These are phyloP conservation scores for Atrina japonica DNA, from an alignment of 2,888 invertebrate species.

Conservation along the genomic window DNA sequence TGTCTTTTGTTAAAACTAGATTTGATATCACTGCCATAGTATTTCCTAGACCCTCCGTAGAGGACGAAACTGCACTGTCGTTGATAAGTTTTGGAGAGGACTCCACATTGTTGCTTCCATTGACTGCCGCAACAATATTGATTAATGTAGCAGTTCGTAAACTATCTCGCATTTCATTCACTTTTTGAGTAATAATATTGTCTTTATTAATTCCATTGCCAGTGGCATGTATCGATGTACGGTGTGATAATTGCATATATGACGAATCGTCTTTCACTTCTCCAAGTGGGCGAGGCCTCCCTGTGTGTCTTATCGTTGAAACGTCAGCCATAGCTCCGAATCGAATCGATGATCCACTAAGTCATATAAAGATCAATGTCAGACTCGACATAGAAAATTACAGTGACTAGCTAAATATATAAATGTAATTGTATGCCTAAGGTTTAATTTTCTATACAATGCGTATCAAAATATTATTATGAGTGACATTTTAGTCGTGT, in stretches of 20 bases:
- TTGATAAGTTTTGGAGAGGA: not conserved
- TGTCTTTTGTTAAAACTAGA: conserved; percentile 46
- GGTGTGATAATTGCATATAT: conserved; percentile 10
- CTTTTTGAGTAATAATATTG: conserved; percentile 4
- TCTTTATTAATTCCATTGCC: not conserved
- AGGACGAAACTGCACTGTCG: conserved; percentile 1
- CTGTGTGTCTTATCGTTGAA: conserved; percentile 24
- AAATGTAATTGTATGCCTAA: too few species aligned
- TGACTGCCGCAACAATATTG: conserved; percentile 69
- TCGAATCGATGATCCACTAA: too few species aligned
- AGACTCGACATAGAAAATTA: too few species aligned
- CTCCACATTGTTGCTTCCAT: conserved; percentile 41
- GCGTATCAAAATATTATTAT: too few species aligned
- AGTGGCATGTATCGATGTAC: not conserved
- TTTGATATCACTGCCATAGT: conserved; percentile 51
- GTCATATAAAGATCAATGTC: too few species aligned
- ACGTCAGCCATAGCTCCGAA: conserved; percentile 33
- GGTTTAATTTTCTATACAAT: too few species aligned
- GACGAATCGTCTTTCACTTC: conserved; percentile 35
- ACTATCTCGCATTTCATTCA: conserved; percentile 53
- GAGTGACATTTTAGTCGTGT: too few species aligned
- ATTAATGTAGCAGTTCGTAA: conserved; percentile 64
- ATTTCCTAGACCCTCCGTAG: conserved; percentile 37
- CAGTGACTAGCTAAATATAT: too few species aligned
- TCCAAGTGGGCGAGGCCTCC: conserved; percentile 37